Percentiles rank a stretch among this genome's conserved stretches.
Conservation (phyloP, 1,140 invertebrate genomes). For the Orchestia grillus region DNA sequence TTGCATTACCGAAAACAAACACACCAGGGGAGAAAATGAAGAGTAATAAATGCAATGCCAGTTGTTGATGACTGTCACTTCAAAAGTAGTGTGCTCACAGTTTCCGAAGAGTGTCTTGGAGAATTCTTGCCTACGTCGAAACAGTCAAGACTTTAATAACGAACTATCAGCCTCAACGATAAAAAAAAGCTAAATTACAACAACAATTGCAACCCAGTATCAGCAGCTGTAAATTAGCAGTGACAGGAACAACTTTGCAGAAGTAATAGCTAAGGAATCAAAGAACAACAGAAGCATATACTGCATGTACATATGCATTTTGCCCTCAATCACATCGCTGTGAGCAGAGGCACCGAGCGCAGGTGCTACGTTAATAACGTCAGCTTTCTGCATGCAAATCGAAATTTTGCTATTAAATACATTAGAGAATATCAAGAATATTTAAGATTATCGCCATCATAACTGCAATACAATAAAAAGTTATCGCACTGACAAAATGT, state of each 20-base stretch:
- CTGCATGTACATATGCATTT: too few relatives aligned
- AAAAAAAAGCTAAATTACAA: neutral
- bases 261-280: neutral
- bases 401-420: too few relatives aligned
- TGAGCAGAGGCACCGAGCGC: neutral
- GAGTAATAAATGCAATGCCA: neutral
- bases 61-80: neutral
- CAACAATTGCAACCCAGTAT: neutral
- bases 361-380: neutral
- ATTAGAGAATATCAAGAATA: too few relatives aligned
- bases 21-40: neutral
- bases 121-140: too few relatives aligned
- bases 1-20: neutral
- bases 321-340: neutral
- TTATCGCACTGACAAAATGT: neutral
- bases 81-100: too few relatives aligned
- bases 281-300: neutral
- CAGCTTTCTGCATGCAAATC: too few relatives aligned
- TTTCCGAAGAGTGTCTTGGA: too few relatives aligned
- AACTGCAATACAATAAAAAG: too few relatives aligned
- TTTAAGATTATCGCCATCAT: too few relatives aligned
- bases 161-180: neutral
- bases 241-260: neutral
- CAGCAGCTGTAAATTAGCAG: neutral
- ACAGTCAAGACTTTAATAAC: neutral